These are phyloP conservation scores for Cephus spinipes DNA, from an alignment of 2,888 invertebrate genomes.

Conservation along the genomic window DNA sequence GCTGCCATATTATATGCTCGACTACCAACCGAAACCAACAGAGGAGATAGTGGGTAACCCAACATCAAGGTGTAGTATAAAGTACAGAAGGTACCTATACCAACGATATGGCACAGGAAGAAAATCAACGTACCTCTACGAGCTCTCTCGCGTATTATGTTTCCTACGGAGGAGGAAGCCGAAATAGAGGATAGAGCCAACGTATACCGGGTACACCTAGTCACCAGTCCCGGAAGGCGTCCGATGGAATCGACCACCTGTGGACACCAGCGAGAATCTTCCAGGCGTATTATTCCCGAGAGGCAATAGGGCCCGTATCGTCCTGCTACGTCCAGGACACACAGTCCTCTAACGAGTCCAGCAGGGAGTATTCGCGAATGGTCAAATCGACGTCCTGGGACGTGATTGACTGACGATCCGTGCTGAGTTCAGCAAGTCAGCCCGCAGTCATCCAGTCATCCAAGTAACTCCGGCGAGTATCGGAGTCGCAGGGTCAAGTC, in stretches of 20 bases:
- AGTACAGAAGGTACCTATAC: background rate
- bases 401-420: background rate
- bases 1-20: conserved; percentile 56
- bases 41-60: background rate
- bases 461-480: background rate
- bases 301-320: background rate
- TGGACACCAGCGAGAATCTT: conserved; percentile 9
- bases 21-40: conserved; percentile 48
- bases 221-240: background rate
- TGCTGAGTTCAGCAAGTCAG: background rate
- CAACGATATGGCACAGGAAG: background rate
- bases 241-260: conserved; percentile 32
- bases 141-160: conserved; percentile 41
- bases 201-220: background rate
- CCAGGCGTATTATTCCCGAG: background rate
- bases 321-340: background rate
- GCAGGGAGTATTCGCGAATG: background rate
- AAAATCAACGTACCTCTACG: background rate
- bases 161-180: conserved; percentile 29
- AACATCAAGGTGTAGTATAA: background rate
- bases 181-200: background rate
- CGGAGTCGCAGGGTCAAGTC: background rate
- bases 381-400: background rate
- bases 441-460: background rate
- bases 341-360: background rate